Base-by-base conservation (phyloP, 2,797 vertebrate genomes). In the Lepus townsendii region DNA sequence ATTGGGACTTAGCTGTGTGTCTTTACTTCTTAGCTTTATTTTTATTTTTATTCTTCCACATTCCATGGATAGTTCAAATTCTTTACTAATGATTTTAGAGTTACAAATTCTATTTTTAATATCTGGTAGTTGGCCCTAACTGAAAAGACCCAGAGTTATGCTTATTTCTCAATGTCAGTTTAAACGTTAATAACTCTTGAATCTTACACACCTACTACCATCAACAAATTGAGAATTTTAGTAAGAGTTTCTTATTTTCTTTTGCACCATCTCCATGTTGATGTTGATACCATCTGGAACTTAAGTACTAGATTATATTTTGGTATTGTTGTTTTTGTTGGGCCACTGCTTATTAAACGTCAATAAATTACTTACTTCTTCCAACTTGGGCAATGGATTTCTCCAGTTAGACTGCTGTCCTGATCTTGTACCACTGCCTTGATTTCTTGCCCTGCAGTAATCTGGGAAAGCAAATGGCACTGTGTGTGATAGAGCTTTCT, bases 161-260 rank as follows among this genome's bases (percentile, higher is more conserved):
- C 68, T 95, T 69, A 76, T 60, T 92, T 76, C 52, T 68, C 76
- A 42, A 22, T 76, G 19, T 76, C 71, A 80, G 50, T 77, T 77
- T 92, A 90, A 86, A 83, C 73, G 38, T 73, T 78, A 73, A 66
- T 82, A 27, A 82, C 52, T 30, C 62, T 62, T 86, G 32, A 60
- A 76, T 93, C 20, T 75, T 63, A 71, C 3, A 13, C 54, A 78
- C 14, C 13, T 38, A 60, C 13, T 38, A 60, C 12, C 22, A 5
- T 27, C 63, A 42, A 35, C 14, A 66, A 68, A 24, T 30, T 54
- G 50, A 63, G 24, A 65, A 84, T 57, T 84, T 71, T 52, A 92
- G 35, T 42, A 71, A 72, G 20, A 19, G n/a, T 52, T 84, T 72
- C 76, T 79, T 78, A 47, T 57, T 71, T 94, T 52, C 19, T 2